Conservation (phyloP, 2,888 invertebrate species). For the Dicyrtoma fusca region DNA sequence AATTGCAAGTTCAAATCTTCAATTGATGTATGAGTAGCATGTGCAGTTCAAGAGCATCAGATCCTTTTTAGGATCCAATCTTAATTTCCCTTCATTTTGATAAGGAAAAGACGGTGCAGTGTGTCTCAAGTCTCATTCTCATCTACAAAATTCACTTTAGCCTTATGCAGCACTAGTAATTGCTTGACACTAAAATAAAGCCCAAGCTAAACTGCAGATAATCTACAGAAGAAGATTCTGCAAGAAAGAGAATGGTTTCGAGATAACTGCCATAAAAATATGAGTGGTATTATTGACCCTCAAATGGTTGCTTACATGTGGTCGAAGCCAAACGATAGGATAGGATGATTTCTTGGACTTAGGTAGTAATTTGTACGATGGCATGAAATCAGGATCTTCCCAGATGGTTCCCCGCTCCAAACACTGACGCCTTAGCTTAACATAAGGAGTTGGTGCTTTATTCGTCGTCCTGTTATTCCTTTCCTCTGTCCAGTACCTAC, state of each 20-base stretch:
- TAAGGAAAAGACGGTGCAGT: too few species aligned
- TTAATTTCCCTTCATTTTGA: too few species aligned
- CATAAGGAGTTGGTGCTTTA: slow-evolving; percentile 60
- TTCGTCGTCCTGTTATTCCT: slow-evolving; percentile 55
- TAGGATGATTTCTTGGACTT: slow-evolving; percentile 65
- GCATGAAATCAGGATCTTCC: slow-evolving; percentile 69
- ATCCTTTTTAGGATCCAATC: too few species aligned
- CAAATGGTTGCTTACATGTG: slow-evolving; percentile 66
- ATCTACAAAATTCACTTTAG: too few species aligned
- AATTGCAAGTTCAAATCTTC: too few species aligned
- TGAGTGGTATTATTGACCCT: not conserved
- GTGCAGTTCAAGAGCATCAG: too few species aligned
- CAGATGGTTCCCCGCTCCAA: slow-evolving; percentile 66
- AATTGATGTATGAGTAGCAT: too few species aligned
- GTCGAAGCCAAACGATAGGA: slow-evolving; percentile 69
- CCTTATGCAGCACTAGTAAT: too few species aligned
- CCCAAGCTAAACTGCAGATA: too few species aligned
- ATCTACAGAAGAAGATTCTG: too few species aligned
- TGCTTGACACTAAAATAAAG: too few species aligned
- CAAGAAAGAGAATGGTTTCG: not conserved
- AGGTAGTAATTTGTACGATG: slow-evolving; percentile 64
- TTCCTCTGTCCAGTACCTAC: slow-evolving; percentile 64
- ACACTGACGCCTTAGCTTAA: slow-evolving; percentile 64
- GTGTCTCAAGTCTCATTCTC: too few species aligned
- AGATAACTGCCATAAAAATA: not conserved